phyloP scores from a whole-genome alignment of 2,888 invertebrate genomes.

The Drosophila infuscata region DNA sequence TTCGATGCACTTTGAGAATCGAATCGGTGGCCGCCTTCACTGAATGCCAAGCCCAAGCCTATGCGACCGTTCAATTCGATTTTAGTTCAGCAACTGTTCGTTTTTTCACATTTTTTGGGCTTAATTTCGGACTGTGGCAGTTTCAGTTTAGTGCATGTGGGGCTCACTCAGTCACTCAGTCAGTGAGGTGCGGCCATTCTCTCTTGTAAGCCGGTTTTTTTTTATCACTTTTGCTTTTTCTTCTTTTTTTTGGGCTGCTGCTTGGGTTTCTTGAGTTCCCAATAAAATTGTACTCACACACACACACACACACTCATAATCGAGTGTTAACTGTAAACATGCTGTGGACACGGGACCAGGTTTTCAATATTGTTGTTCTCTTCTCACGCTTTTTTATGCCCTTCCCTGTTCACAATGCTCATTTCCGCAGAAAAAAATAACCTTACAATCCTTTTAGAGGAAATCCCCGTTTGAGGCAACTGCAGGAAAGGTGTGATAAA shows the following conservation, averaged over 20 bases:
- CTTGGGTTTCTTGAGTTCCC: slow-evolving; percentile 14
- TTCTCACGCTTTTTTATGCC: slow-evolving; percentile 10
- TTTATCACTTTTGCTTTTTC: slow-evolving; percentile 38
- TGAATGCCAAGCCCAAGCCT: slow-evolving; percentile 50
- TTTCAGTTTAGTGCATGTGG: slow-evolving; percentile 26
- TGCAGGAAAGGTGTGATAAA: neutral
- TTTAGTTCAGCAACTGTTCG: slow-evolving; percentile 66
- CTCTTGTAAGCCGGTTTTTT: slow-evolving; percentile 68
- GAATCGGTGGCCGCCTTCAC: slow-evolving; percentile 20
- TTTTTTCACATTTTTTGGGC: slow-evolving; percentile 59
- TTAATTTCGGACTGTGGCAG: slow-evolving; percentile 51
- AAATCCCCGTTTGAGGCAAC: neutral
- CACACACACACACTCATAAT: slow-evolving; percentile 3
- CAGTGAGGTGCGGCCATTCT: slow-evolving; percentile 39
- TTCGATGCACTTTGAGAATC: slow-evolving; percentile 52
- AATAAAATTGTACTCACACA: slow-evolving; percentile 2
- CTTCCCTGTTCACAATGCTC: neutral
- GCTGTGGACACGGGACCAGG: slow-evolving; percentile 7
- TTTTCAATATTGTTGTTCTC: slow-evolving; percentile 10
- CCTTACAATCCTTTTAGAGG: neutral
- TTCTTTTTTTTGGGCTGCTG: slow-evolving; percentile 21
- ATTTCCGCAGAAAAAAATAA: neutral
- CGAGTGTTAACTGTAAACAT: slow-evolving; percentile 34
- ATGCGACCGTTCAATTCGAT: slow-evolving; percentile 68
- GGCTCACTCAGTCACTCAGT: slow-evolving; percentile 4